Conservation (phyloP, 2,888 invertebrate species). For the Perithous albicinctus region DNA sequence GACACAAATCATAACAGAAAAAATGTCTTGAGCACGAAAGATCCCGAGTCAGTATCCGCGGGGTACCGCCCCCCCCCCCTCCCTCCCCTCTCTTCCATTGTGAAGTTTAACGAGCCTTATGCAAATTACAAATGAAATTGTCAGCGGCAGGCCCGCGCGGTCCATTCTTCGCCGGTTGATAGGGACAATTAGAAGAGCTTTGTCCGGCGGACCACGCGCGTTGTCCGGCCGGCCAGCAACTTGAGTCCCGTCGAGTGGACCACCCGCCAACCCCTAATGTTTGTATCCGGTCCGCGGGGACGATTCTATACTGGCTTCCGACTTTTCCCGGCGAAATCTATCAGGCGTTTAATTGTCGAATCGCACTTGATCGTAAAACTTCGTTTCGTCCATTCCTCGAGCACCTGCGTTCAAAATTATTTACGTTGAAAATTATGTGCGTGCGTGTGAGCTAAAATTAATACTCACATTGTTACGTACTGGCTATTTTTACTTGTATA, state of each 20-base stretch:
- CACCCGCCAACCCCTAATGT: constrained; percentile 81
- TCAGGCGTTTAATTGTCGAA: background rate
- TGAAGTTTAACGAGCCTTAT: constrained; percentile 80
- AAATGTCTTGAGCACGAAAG: background rate
- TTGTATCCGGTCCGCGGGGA: constrained; percentile 80
- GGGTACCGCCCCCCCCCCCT: background rate
- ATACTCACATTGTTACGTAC: too few species aligned
- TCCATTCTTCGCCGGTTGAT: constrained; percentile 79
- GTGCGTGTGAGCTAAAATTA: too few species aligned
- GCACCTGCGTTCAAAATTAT: background rate
- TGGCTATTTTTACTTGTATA: too few species aligned
- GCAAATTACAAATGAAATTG: constrained; percentile 82
- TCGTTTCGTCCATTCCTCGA: background rate
- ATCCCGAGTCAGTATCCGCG: constrained; percentile 4
- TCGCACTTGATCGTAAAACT: background rate
- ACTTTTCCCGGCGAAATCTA: constrained; percentile 43
- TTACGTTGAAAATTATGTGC: background rate
- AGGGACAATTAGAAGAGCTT: constrained; percentile 82
- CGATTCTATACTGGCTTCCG: constrained; percentile 57
- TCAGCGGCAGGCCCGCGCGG: constrained; percentile 77
- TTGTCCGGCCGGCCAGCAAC: constrained; percentile 78
- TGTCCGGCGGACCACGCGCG: constrained; percentile 78
- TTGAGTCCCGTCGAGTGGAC: constrained; percentile 78
- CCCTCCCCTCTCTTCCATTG: constrained; percentile 73
- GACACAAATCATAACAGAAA: background rate